Evolutionary conservation across 2,797 vertebrate genomes (phyloP).

Genomic region (Phoxinus dragarum): DNA sequence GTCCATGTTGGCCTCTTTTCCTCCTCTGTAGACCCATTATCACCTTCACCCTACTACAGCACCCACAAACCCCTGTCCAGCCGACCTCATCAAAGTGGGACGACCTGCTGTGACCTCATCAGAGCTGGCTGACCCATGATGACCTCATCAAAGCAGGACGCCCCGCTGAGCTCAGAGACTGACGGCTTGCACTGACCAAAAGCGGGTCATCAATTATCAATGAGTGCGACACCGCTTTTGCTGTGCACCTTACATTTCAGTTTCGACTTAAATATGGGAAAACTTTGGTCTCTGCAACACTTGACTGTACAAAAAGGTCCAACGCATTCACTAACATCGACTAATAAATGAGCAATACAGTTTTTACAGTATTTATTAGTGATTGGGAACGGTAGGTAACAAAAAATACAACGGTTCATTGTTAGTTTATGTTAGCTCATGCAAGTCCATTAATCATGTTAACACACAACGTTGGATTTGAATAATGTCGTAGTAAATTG

Average conservation of each 20-base stretch:
- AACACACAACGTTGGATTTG: not conserved
- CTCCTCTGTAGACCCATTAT: constrained; percentile 68
- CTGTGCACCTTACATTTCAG: constrained; percentile 57
- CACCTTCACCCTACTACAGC: constrained; percentile 69
- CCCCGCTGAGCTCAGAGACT: constrained; percentile 71
- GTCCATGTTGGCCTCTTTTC: constrained; percentile 59
- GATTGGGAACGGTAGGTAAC: not conserved
- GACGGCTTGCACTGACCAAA: constrained; percentile 64
- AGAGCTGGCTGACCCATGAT: constrained; percentile 74
- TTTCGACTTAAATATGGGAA: constrained; percentile 21
- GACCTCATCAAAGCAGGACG: constrained; percentile 84
- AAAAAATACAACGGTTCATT: constrained; percentile 1
- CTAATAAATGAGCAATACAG: not conserved
- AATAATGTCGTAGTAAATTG: not conserved
- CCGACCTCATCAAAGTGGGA: constrained; percentile 84
- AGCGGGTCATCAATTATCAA: constrained; percentile 77
- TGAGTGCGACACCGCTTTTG: constrained; percentile 78
- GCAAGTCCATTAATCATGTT: not conserved
- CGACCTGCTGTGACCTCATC: constrained; percentile 83
- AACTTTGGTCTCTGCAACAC: not conserved
- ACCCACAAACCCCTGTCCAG: constrained; percentile 64
- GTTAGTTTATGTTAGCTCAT: not conserved
- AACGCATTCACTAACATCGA: not conserved
- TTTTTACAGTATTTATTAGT: not conserved
- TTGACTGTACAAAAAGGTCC: constrained; percentile 6